Evolutionary conservation across 1,140 invertebrate genomes (phyloP).

Genomic region (Papilio xuthus): DNA sequence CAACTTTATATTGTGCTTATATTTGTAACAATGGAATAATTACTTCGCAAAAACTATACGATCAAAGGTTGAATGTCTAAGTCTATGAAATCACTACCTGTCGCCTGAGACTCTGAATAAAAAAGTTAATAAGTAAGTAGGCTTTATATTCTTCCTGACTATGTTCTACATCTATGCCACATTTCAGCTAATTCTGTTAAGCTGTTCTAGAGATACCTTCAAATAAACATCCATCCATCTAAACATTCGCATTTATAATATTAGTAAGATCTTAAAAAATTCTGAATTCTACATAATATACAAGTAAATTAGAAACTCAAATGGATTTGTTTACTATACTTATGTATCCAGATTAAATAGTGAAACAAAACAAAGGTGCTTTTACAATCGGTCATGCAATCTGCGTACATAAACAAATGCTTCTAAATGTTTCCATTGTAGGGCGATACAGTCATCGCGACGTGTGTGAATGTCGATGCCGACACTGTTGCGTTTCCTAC

Average conservation of each 20-base stretch:
- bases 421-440: constrained; percentile 31
- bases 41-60: not conserved
- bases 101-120: no score
- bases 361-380: constrained; percentile 23
- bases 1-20: not conserved
- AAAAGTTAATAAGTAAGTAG: no score
- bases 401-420: constrained; percentile 33
- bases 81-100: not conserved
- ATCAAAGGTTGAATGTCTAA: not conserved
- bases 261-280: no score
- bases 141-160: no score
- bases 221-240: no score
- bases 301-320: no score
- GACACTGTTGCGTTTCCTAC: constrained; percentile 18
- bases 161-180: no score
- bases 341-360: not conserved
- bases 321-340: not conserved
- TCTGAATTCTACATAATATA: not conserved
- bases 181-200: no score
- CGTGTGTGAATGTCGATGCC: constrained; percentile 25
- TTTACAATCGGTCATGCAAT: constrained; percentile 29
- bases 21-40: not conserved
- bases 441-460: constrained; percentile 30
- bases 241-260: no score
- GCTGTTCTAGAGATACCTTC: no score